Evolutionary conservation across 2,888 invertebrate genomes (phyloP).

Genomic region (Kuschelorhynchus macadamiae): DNA sequence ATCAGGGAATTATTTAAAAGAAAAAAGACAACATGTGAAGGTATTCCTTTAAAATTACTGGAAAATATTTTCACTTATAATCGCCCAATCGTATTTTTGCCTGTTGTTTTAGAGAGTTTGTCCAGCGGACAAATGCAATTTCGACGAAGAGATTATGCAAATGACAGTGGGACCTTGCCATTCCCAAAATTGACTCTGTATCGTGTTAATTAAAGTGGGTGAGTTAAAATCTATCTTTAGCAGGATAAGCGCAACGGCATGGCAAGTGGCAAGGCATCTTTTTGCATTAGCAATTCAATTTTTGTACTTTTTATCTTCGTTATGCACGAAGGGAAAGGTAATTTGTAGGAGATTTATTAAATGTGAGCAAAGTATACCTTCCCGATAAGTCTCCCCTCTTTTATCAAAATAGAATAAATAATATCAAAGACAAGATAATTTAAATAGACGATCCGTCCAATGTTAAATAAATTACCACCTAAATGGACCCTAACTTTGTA

Average conservation of each 20-base stretch:
- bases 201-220: conserved; percentile 34
- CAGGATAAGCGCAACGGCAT: neutral
- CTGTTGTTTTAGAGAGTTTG: too few species aligned
- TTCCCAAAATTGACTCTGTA: conserved; percentile 34
- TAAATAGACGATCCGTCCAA: too few species aligned
- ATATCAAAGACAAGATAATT: too few species aligned
- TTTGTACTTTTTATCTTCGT: conserved; percentile 17
- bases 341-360: conserved; percentile 26
- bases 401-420: too few species aligned
- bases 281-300: conserved; percentile 13
- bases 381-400: too few species aligned
- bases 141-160: conserved; percentile 29
- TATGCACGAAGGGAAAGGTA: conserved; percentile 9
- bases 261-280: neutral
- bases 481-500: too few species aligned
- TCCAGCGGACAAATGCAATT: conserved; percentile 12
- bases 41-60: too few species aligned
- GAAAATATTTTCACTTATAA: too few species aligned
- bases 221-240: conserved; percentile 29
- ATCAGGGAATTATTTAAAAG: too few species aligned
- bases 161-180: conserved; percentile 12
- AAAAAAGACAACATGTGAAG: too few species aligned
- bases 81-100: too few species aligned
- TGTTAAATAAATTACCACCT: too few species aligned
- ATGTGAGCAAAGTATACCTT: neutral